Evolutionary conservation across 2,888 invertebrate genomes (phyloP).

Genomic region (Scaptomyza parva): DNA sequence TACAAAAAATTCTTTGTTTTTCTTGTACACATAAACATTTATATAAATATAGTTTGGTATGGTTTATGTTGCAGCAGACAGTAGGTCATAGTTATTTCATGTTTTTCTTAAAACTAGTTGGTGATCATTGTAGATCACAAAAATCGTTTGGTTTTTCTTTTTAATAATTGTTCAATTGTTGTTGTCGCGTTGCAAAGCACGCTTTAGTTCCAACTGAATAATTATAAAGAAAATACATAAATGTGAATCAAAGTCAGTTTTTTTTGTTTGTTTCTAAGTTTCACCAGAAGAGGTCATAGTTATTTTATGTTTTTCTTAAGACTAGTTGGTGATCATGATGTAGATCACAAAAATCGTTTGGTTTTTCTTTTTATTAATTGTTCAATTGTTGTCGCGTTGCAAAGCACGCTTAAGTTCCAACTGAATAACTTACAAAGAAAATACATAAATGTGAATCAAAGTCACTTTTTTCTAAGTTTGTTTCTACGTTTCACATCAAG

Average conservation of each 20-base stretch:
- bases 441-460: too few relatives aligned
- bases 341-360: constrained; percentile 13
- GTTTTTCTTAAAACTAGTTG: too few relatives aligned
- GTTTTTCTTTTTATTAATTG: too few relatives aligned
- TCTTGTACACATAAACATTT: constrained; percentile 33
- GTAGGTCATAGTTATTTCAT: constrained; percentile 2
- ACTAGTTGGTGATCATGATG: constrained; percentile 2
- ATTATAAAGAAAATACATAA: too few relatives aligned
- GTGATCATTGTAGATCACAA: not conserved
- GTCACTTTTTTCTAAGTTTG: not conserved
- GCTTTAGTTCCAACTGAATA: too few relatives aligned
- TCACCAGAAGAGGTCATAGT: too few relatives aligned
- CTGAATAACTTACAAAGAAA: too few relatives aligned
- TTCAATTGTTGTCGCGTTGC: constrained; percentile 20
- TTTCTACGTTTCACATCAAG: constrained; percentile 54
- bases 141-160: constrained; percentile 2
- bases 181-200: too few relatives aligned
- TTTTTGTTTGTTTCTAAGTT: too few relatives aligned
- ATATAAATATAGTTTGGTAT: constrained; percentile 28
- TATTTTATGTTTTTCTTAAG: too few relatives aligned
- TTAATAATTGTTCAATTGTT: too few relatives aligned
- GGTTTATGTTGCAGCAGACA: constrained; percentile 43
- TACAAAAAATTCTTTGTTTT: constrained; percentile 35
- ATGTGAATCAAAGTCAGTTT: too few relatives aligned
- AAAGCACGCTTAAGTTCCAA: constrained; percentile 51